Conservation (phyloP, 2,888 invertebrate species). For the Morpho achilles region DNA sequence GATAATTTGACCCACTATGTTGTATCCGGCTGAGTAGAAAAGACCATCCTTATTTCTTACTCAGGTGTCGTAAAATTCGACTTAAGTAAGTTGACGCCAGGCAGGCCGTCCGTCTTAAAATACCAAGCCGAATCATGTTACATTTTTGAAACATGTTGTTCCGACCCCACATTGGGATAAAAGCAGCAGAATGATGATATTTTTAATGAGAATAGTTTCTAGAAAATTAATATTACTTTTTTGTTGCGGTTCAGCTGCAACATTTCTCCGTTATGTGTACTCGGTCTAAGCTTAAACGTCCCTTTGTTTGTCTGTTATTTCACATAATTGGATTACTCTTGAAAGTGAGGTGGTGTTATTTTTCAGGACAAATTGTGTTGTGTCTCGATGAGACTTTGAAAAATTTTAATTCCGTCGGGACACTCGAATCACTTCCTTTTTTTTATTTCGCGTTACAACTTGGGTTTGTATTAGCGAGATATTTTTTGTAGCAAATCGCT, state of each 20-base stretch:
- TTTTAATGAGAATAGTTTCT: too few species aligned
- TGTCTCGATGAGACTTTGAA: conserved; percentile 34
- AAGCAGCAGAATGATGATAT: not conserved
- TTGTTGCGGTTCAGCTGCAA: conserved; percentile 1
- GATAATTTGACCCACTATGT: too few species aligned
- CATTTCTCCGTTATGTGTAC: not conserved
- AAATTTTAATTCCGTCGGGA: conserved; percentile 32
- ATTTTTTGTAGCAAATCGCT: conserved; percentile 20
- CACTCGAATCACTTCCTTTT: conserved; percentile 26
- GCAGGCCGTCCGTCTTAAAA: too few species aligned
- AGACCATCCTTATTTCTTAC: too few species aligned
- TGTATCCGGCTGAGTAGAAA: too few species aligned
- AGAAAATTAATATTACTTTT: not conserved
- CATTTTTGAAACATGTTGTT: too few species aligned
- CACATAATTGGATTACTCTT: conserved; percentile 35
- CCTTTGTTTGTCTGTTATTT: conserved; percentile 29
- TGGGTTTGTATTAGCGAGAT: conserved; percentile 25
- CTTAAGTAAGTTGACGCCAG: too few species aligned
- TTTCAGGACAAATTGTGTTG: conserved; percentile 33
- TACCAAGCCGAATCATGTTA: too few species aligned
- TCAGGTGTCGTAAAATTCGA: too few species aligned
- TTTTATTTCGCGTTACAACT: conserved; percentile 18
- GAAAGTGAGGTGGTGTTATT: conserved; percentile 34
- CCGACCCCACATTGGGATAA: too few species aligned
- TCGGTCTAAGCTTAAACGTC: conserved; percentile 9